These are phyloP conservation scores for Acropternis orthonyx DNA, from an alignment of 2,797 vertebrate genomes.

Conservation along the genomic window DNA sequence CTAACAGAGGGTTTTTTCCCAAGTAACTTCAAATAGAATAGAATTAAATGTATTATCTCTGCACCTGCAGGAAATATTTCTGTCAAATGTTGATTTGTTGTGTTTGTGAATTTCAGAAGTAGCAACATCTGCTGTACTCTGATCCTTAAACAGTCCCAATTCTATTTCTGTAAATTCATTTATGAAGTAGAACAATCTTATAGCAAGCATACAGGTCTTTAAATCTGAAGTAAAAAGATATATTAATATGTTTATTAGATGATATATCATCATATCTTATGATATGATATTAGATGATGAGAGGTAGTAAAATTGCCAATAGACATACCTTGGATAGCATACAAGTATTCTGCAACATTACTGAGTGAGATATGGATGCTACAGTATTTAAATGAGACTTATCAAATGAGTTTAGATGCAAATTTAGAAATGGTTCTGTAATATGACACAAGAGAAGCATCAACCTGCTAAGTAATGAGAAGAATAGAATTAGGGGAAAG, in stretches of 20 bases:
- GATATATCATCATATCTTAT: too few species aligned
- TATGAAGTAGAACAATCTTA: not conserved
- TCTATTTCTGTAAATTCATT: not conserved
- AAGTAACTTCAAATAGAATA: not conserved
- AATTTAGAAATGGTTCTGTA: not conserved
- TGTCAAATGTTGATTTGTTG: not conserved
- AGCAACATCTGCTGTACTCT: not conserved
- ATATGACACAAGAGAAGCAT: not conserved
- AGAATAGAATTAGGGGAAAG: not conserved
- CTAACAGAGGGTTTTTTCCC: fast-evolving
- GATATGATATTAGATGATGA: too few species aligned
- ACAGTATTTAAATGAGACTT: not conserved
- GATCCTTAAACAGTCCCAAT: not conserved
- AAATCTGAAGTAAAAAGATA: not conserved
- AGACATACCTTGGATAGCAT: not conserved
- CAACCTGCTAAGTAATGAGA: not conserved
- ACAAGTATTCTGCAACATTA: not conserved
- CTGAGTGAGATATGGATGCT: not conserved
- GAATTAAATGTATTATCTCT: not conserved
- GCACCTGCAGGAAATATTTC: not conserved
- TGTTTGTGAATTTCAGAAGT: not conserved
- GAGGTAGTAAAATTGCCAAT: not conserved
- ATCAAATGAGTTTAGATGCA: not conserved
- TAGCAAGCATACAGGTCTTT: not conserved
- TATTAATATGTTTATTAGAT: not conserved